phyloP scores from a whole-genome alignment of 2,797 vertebrate species.

The Eutrigla gurnardus region DNA sequence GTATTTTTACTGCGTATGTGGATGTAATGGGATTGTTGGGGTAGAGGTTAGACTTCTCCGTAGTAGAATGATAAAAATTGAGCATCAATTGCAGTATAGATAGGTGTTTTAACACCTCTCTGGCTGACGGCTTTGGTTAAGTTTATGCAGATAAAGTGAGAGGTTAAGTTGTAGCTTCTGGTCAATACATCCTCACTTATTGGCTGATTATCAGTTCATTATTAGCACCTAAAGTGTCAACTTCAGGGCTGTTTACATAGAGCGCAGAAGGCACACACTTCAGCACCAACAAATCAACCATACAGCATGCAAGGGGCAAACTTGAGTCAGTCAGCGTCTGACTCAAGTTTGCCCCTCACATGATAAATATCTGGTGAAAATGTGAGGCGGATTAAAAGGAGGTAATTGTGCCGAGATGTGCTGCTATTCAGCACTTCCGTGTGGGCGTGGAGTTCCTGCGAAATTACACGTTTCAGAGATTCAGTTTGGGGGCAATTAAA shows the following conservation, averaged over 20 bases:
- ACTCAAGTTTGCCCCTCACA: slow-evolving; percentile 44
- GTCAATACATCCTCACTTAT: neutral
- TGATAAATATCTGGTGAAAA: slow-evolving; percentile 6
- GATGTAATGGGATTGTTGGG: neutral
- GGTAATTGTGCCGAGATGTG: slow-evolving; percentile 16
- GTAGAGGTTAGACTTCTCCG: slow-evolving; percentile 8
- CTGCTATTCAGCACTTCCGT: slow-evolving; percentile 42
- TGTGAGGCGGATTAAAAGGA: neutral
- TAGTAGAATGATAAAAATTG: neutral
- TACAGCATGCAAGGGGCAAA: neutral
- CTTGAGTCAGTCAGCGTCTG: slow-evolving; percentile 25
- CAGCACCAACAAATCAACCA: neutral
- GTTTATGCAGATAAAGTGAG: neutral
- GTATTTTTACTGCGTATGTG: neutral
- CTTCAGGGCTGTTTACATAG: neutral
- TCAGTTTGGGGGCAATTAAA: slow-evolving; percentile 27
- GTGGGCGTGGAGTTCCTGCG: slow-evolving; percentile 40
- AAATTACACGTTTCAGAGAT: slow-evolving; percentile 34
- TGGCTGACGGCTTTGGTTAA: neutral
- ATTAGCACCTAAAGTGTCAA: neutral
- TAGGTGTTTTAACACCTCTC: neutral
- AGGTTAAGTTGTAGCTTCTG: neutral
- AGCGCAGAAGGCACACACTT: neutral
- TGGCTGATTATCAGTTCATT: neutral
- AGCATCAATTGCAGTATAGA: neutral